phyloP scores from a whole-genome alignment of 1,140 invertebrate species.

The Drosophila bocqueti region DNA sequence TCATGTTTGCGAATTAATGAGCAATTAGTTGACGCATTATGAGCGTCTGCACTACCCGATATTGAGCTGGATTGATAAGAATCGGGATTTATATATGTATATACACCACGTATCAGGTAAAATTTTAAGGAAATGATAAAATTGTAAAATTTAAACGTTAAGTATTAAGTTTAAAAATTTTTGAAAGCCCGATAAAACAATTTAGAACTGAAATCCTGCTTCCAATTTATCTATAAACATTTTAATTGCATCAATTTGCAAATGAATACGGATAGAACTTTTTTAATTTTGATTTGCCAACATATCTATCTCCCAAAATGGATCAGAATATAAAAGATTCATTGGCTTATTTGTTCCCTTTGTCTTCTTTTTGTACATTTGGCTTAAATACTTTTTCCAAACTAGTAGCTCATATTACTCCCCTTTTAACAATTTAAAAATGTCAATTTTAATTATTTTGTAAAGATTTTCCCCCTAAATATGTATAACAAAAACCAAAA shows the following conservation, averaged over 20 bases:
- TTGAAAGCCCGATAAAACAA: background rate
- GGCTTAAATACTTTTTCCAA: background rate
- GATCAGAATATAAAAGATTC: too few relatives aligned
- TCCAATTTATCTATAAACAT: background rate
- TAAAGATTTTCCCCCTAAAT: background rate
- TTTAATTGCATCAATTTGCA: background rate
- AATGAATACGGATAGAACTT: background rate
- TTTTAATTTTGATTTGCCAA: background rate
- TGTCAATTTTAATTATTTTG: background rate
- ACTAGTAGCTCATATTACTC: too few relatives aligned
- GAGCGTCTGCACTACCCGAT: slow-evolving; percentile 15
- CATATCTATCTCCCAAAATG: too few relatives aligned
- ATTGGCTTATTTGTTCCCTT: background rate
- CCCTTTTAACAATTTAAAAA: too few relatives aligned
- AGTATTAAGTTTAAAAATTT: background rate
- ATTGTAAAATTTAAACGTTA: fast-evolving
- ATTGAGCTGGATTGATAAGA: slow-evolving; percentile 22
- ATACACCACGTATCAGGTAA: background rate
- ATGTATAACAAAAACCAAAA: background rate
- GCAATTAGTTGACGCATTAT: slow-evolving; percentile 44
- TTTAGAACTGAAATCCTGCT: background rate
- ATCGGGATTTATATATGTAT: background rate
- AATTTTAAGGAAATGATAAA: background rate
- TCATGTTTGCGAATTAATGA: slow-evolving; percentile 53
- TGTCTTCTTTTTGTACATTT: background rate